Conservation (phyloP, 2,888 invertebrate genomes). For the Mycalesis mineus region DNA sequence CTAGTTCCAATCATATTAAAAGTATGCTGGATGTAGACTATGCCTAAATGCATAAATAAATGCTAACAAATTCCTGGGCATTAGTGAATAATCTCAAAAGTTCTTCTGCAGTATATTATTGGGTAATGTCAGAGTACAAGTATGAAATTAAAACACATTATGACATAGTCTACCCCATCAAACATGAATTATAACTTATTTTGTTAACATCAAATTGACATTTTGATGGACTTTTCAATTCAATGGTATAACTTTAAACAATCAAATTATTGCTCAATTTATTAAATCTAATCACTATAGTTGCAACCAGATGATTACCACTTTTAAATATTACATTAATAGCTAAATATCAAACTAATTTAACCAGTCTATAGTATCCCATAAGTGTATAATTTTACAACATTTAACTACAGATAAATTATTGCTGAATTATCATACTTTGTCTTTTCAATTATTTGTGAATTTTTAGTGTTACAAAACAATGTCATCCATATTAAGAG, state of each 20-base stretch:
- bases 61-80: no score
- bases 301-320: background rate
- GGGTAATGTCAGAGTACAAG: no score
- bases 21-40: no score
- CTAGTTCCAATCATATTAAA: no score
- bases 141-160: no score
- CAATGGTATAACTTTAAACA: background rate
- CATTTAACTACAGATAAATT: background rate
- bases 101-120: no score
- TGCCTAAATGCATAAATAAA: no score
- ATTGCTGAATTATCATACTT: background rate
- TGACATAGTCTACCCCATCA: no score
- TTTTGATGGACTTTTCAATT: background rate
- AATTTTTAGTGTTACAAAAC: background rate
- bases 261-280: slow-evolving; percentile 13
- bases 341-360: slow-evolving; percentile 7
- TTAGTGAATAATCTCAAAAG: no score
- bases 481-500: background rate
- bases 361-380: slow-evolving; percentile 22
- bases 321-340: background rate
- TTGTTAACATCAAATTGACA: background rate
- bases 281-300: background rate
- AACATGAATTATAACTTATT: no score
- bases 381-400: slow-evolving; percentile 19
- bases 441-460: slow-evolving; percentile 1